phyloP scores from a whole-genome alignment of 2,888 invertebrate species.

The Yponomeuta evonymella region DNA sequence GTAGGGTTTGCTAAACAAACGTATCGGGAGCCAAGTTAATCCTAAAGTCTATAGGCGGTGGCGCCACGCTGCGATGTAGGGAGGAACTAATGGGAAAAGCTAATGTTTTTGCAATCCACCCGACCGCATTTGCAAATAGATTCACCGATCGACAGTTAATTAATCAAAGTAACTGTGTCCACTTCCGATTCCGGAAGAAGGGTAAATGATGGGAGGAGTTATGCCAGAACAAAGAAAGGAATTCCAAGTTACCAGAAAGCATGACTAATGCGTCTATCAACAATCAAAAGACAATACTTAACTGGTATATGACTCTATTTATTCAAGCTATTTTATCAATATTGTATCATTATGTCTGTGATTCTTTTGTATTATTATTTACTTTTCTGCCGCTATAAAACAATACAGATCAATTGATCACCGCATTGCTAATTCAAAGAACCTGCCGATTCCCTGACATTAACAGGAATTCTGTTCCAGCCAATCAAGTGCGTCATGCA shows the following conservation, averaged over 20 bases:
- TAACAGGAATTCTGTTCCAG: slow-evolving; percentile 49
- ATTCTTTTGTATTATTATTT: not conserved
- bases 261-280: not conserved
- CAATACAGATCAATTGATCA: not conserved
- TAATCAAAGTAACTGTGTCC: not conserved
- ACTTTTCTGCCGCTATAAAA: too few species aligned
- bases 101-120: slow-evolving; percentile 8
- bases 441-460: not conserved
- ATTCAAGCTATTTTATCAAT: not conserved
- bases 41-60: not conserved
- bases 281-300: not conserved
- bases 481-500: slow-evolving; percentile 71
- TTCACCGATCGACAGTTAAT: not conserved
- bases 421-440: not conserved
- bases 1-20: not conserved
- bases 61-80: slow-evolving; percentile 8
- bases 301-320: not conserved
- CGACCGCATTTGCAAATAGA: not conserved
- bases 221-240: not conserved
- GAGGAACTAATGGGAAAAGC: slow-evolving; percentile 8
- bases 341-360: not conserved
- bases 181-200: not conserved
- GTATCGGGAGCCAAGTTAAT: not conserved
- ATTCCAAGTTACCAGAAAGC: not conserved
- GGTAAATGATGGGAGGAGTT: not conserved